Conservation (phyloP, 2,797 vertebrate genomes). For the Clarias platycephalus region DNA sequence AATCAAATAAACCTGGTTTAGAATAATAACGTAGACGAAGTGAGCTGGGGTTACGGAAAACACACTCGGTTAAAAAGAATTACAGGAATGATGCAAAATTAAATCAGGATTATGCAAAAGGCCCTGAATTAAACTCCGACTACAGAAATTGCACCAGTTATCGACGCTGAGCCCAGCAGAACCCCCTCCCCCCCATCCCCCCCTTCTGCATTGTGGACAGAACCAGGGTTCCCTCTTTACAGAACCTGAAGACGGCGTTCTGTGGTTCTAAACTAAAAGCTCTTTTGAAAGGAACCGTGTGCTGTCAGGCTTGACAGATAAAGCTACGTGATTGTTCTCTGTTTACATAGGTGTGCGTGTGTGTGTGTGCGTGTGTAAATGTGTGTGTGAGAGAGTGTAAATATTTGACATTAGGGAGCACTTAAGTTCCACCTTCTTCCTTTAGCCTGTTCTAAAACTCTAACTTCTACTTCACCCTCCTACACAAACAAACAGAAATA, state of each 20-base stretch:
- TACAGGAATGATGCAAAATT: not conserved
- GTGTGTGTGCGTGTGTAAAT: not conserved
- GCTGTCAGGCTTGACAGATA: not conserved
- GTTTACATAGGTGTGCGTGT: not conserved
- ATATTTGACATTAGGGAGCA: slow-evolving; percentile 47
- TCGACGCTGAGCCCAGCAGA: not conserved
- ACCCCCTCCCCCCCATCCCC: no score
- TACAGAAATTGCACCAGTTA: not conserved
- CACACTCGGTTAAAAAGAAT: no score
- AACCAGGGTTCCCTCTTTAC: not conserved
- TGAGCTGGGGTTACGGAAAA: not conserved
- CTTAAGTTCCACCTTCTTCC: not conserved
- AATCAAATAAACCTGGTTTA: not conserved
- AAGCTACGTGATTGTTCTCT: not conserved
- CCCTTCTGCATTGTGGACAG: not conserved
- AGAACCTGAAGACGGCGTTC: not conserved
- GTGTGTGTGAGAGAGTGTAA: slow-evolving; percentile 33
- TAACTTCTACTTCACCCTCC: not conserved
- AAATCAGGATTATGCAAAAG: not conserved
- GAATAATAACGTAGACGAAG: not conserved
- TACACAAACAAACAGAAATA: not conserved
- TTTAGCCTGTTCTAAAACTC: not conserved
- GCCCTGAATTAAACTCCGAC: not conserved
- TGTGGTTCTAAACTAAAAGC: not conserved
- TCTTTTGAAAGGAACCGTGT: not conserved